phyloP scores from a whole-genome alignment of 2,888 invertebrate species.

The Polyommatus icarus region DNA sequence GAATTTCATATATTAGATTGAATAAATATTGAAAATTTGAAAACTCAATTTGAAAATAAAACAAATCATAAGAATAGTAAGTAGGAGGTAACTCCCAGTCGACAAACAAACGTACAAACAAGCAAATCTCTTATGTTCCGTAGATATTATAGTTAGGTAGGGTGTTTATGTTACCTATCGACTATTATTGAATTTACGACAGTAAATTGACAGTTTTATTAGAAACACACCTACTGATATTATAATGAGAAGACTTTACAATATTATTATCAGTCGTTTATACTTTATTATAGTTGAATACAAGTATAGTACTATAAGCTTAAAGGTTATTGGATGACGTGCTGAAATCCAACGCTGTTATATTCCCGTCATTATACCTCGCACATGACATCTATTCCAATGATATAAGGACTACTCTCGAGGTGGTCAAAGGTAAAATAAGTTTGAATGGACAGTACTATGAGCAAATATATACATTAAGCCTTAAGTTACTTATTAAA shows the following conservation, averaged over 20 bases:
- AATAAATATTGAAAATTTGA: too few species aligned
- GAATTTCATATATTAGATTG: too few species aligned
- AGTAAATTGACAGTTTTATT: background rate
- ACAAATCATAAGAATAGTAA: too few species aligned
- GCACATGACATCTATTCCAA: background rate
- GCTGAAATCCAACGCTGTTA: slow-evolving; percentile 32
- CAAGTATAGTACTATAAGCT: slow-evolving; percentile 32
- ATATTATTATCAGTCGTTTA: slow-evolving; percentile 20
- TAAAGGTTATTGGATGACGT: slow-evolving; percentile 31
- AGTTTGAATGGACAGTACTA: background rate
- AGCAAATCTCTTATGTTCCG: too few species aligned
- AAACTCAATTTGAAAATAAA: too few species aligned
- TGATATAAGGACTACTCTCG: background rate
- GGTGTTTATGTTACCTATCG: too few species aligned
- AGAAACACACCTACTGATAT: slow-evolving; percentile 1
- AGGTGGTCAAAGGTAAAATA: background rate
- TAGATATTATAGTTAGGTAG: too few species aligned
- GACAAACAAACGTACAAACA: too few species aligned
- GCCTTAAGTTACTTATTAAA: slow-evolving; percentile 34
- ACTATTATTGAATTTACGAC: background rate
- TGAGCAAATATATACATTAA: slow-evolving; percentile 30
- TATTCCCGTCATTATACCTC: background rate
- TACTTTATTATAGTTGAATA: slow-evolving; percentile 21
- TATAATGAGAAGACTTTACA: background rate
- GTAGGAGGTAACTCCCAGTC: too few species aligned